Conservation (phyloP, 1,140 invertebrate genomes). For the Rhagoletis pomonella region DNA sequence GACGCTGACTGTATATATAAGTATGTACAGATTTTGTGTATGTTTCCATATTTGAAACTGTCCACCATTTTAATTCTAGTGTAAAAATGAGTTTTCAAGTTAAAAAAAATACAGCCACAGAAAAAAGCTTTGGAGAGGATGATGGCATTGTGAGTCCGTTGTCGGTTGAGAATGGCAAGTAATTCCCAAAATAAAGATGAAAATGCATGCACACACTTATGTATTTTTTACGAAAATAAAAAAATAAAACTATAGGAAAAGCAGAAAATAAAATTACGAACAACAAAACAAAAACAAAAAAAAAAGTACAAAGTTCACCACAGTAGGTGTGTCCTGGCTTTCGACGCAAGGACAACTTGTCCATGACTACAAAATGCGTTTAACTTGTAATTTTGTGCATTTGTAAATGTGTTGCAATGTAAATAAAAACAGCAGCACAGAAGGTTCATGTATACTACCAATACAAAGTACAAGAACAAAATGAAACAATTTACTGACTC, state of each 20-base stretch:
- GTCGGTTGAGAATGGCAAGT: neutral
- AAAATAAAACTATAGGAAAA: neutral
- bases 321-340: neutral
- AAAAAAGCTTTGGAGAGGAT: neutral
- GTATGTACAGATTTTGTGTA: no score
- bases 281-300: neutral
- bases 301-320: neutral
- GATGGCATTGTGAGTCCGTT: neutral
- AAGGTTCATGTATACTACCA: no score
- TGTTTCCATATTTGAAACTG: no score
- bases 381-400: slow-evolving; percentile 6
- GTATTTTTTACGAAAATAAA: neutral
- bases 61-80: neutral
- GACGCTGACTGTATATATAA: no score
- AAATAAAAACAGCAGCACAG: neutral
- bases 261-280: neutral
- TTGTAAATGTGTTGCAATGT: neutral
- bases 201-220: no score
- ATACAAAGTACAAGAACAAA: no score
- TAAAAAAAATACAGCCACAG: neutral
- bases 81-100: neutral
- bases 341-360: neutral
- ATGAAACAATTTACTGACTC: neutral
- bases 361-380: neutral
- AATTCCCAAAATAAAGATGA: no score